A percentile compares a stretch with the other conserved stretches of the same genome.
phyloP scores from a whole-genome alignment of 2,888 invertebrate genomes.

The Pantelozetes paolii region DNA sequence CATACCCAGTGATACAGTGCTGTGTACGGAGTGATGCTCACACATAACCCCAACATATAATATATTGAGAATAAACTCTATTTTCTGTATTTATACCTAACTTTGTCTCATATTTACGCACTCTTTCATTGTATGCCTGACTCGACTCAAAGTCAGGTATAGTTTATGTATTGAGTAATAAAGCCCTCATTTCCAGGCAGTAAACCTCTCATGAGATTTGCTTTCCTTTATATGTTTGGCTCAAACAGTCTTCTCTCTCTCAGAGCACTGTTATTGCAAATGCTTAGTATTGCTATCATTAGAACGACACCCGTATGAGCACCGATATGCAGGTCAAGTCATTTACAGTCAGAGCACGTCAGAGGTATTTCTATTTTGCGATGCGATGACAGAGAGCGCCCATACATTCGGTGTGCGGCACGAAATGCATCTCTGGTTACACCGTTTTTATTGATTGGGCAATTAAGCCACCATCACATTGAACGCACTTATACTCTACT shows the following conservation, averaged over 20 bases:
- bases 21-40: too few relatives aligned
- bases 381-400: slow-evolving; percentile 27
- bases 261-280: slow-evolving; percentile 3
- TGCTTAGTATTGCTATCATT: slow-evolving; percentile 27
- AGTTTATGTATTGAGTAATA: slow-evolving; percentile 1
- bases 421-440: slow-evolving; percentile 32
- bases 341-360: slow-evolving; percentile 28
- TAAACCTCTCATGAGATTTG: slow-evolving; percentile 33
- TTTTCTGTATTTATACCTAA: neutral
- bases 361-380: slow-evolving; percentile 31
- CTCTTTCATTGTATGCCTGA: slow-evolving; percentile 2
- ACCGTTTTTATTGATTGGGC: slow-evolving; percentile 27
- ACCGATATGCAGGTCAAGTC: slow-evolving; percentile 26
- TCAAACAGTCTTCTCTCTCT: slow-evolving; percentile 16
- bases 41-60: slow-evolving; percentile 31
- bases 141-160: slow-evolving; percentile 25
- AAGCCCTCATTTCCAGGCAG: slow-evolving; percentile 32
- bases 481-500: neutral
- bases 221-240: slow-evolving; percentile 8
- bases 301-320: slow-evolving; percentile 34
- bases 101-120: slow-evolving; percentile 29
- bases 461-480: slow-evolving; percentile 30
- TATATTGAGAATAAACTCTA: slow-evolving; percentile 22
- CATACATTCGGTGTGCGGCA: neutral
- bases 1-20: neutral